Base-by-base conservation (phyloP, 2,113 vertebrate species). In the Cololabis saira region DNA sequence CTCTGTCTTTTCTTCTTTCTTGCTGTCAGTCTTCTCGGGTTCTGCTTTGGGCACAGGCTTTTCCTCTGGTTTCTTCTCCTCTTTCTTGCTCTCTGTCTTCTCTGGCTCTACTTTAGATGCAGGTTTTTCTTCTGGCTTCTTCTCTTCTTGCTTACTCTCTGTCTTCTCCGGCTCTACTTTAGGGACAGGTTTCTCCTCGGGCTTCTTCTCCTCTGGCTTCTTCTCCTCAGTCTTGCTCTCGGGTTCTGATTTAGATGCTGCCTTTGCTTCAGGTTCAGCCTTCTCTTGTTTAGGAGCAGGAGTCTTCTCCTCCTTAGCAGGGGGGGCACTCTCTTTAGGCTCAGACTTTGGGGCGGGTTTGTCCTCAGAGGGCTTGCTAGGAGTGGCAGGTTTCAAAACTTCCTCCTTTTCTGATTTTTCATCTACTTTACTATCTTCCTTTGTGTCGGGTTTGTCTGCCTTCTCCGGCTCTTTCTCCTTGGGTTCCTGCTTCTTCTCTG, bases 1-100 rank as follows among this genome's bases (percentile, higher is more conserved):
- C 49, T 92, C 79, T 11, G 83, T 93, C 85, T 83, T 86, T 70
- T 82, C 85, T 15, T 86, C 85, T 45, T 87, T 88, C 74, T 86
- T 84, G 67, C 43, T 73, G 42, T 91, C 82, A 22, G 79, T 65
- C 45, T 88, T 84, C 55, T 78, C 69, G 0, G 82, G 56, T 51
- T 89, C 73, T 3, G 47, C 68, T 63, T 87, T 84, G 37, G 84
- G 65, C 2, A 63, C 59, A 0, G 88, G 12, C 62, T 87, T 89
- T 24, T 76, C 76, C 27, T 93, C 82, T 2, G 83, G 68, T 71
- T 91, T 93, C 83, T 86, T 82, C 56, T 82, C 81, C 16, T 83
- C 80, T 60, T 82, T 84, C 71, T 87, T 85, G 21, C 3, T 48
- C 53, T 89, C 83, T 24, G 87, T 63, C 42, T 85, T 86, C 60